Percentiles rank a stretch among this genome's conserved stretches.
Conservation (phyloP, 2,113 vertebrate genomes). For the Gasterosteus aculeatus region DNA sequence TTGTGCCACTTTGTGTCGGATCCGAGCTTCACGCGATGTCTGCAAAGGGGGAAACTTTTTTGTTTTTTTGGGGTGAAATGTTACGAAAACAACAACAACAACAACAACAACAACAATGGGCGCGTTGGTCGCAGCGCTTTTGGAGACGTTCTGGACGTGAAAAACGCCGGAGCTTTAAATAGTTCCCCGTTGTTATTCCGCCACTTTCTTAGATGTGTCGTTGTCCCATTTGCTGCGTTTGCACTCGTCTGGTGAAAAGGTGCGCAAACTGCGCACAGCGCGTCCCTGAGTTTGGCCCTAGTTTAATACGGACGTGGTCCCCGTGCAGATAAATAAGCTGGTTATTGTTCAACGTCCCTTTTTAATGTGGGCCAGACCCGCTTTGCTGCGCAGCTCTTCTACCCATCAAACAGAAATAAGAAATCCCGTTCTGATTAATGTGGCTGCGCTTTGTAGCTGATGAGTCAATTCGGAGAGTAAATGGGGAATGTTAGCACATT, state of each 20-base stretch:
- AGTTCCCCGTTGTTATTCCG: constrained; percentile 7
- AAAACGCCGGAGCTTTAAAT: constrained; percentile 29
- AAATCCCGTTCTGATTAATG: background rate
- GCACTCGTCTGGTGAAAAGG: background rate
- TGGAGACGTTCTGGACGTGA: constrained; percentile 56
- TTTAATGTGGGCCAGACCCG: background rate
- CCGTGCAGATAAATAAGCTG: background rate
- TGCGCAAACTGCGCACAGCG: background rate
- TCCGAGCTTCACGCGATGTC: background rate
- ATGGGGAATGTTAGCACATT: background rate
- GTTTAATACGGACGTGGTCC: background rate
- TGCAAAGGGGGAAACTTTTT: constrained; percentile 11
- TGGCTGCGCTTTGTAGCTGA: background rate
- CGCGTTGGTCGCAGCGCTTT: constrained; percentile 30
- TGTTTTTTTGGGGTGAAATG: background rate
- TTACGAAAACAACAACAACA: background rate
- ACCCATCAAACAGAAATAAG: background rate
- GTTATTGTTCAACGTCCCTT: background rate
- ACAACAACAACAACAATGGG: constrained; percentile 3
- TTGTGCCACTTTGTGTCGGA: background rate
- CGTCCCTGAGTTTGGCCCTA: background rate
- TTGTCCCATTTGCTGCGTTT: background rate
- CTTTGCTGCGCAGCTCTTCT: background rate
- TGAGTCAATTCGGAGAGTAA: background rate
- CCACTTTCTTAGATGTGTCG: background rate